A percentile compares a stretch with the other conserved stretches of the same genome.
phyloP scores from a whole-genome alignment of 2,113 vertebrate genomes.

The Platichthys flesus region DNA sequence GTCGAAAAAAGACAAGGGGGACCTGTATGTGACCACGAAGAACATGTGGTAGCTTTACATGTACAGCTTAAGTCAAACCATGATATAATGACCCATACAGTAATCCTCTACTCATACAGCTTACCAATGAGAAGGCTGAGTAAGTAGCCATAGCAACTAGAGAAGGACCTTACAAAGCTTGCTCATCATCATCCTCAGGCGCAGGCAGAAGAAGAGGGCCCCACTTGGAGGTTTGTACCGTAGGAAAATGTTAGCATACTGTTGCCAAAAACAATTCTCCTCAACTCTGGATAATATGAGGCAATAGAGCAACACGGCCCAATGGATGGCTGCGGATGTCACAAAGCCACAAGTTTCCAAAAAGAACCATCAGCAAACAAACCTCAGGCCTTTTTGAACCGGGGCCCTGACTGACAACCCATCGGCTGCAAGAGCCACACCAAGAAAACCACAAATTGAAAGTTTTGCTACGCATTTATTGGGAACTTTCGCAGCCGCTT shows the following conservation, averaged over 20 bases:
- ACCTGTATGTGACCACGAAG: conserved; percentile 14
- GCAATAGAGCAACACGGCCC: conserved; percentile 81
- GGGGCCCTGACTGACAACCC: conserved; percentile 79
- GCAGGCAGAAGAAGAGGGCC: conserved; percentile 57
- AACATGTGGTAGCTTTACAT: conserved; percentile 34
- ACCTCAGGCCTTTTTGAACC: conserved; percentile 83
- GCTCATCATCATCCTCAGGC: conserved; percentile 56
- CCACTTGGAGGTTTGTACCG: conserved; percentile 73
- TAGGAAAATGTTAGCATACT: conserved; percentile 80
- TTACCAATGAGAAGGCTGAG: conserved; percentile 25
- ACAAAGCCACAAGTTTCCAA: conserved; percentile 85
- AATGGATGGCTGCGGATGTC: conserved; percentile 84
- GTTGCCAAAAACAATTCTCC: conserved; percentile 85
- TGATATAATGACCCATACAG: conserved; percentile 27
- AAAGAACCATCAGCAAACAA: conserved; percentile 84
- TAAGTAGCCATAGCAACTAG: conserved; percentile 46
- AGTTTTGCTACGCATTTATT: conserved; percentile 84
- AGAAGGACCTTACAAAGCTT: conserved; percentile 40
- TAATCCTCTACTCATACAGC: conserved; percentile 43
- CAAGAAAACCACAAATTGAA: conserved; percentile 85
- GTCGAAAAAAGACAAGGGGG: conserved; percentile 35
- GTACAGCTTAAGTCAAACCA: conserved; percentile 33
- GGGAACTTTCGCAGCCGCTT: conserved; percentile 79
- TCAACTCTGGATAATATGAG: conserved; percentile 84
- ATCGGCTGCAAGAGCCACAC: conserved; percentile 80